A percentile compares a stretch with the other conserved stretches of the same genome.
These are phyloP conservation scores for Gallinago jamesoni DNA, from an alignment of 2,113 vertebrate species.

Conservation along the genomic window DNA sequence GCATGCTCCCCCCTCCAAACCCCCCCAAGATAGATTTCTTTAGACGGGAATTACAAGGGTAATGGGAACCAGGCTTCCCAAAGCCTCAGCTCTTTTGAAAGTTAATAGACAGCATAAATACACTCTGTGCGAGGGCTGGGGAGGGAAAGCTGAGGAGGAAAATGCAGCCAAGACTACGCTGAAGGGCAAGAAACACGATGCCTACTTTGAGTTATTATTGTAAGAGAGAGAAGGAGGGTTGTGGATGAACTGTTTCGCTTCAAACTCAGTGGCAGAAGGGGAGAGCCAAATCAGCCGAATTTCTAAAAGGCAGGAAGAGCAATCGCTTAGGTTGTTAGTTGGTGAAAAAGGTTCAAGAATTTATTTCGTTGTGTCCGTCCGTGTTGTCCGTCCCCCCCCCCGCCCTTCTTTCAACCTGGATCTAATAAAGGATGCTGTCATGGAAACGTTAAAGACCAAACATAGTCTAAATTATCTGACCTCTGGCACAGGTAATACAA, in stretches of 20 bases:
- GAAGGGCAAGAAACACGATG: not conserved
- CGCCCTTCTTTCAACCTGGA: not conserved
- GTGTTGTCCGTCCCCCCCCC: no score
- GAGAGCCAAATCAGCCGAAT: not conserved
- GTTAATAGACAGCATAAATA: slow-evolving; percentile 43
- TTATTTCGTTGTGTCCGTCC: not conserved
- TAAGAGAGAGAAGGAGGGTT: not conserved
- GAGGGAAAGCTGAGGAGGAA: not conserved
- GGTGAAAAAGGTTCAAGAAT: not conserved
- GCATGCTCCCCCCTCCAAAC: not conserved
- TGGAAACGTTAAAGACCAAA: slow-evolving; percentile 49
- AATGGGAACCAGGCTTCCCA: slow-evolving; percentile 31
- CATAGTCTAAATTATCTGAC: slow-evolving; percentile 11
- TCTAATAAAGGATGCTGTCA: slow-evolving; percentile 56
- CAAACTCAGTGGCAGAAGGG: not conserved
- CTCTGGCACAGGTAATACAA: slow-evolving; percentile 47
- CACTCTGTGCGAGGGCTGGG: not conserved
- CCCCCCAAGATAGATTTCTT: not conserved
- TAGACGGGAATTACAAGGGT: not conserved
- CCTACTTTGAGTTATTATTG: not conserved
- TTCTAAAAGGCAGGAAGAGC: not conserved
- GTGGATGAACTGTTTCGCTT: not conserved
- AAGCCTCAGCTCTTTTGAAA: slow-evolving; percentile 21
- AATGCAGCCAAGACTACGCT: not conserved
- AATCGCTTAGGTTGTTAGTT: not conserved